Base-by-base conservation (phyloP, 2,113 vertebrate genomes). In the Bettongia penicillata region DNA sequence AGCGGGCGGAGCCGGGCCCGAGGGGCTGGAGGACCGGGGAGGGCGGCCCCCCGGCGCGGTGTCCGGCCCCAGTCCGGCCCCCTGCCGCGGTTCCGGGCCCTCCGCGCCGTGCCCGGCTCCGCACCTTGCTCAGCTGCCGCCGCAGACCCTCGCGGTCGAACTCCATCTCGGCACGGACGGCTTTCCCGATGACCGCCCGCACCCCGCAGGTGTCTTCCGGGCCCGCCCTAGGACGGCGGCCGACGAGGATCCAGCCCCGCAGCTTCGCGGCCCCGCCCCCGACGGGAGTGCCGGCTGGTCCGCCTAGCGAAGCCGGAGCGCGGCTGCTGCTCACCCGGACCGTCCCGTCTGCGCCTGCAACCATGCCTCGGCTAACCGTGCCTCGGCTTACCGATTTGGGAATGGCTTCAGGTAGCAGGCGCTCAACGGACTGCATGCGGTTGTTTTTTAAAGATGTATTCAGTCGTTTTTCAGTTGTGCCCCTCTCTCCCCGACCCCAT, bases 41-140 rank as follows among this genome's bases (percentile, higher is more conserved):
- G 10, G n/a, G 11, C 49, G 37, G 47, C 51, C 48, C 51, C 31
- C 68, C 37, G 0, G 12, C 68, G 0, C 9, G 8, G 16, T 7
- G 49, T 22, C 16, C 55, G 0, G 10, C 22, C 47, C 77, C 89
- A 8, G 2, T 22, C 14, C 22, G 51, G 11, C 28, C 51, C 91
- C 2, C 4, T 2, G 28, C 48, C 22, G 31, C 19, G 10, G 50
- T 14, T 7, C 0, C 28, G 19, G 53, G 51, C 11, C 2, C 89
- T 24, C 14, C 11, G 22, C 26, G 12, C 28, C 14, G 61, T 3
- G 6, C 47, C 89, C 89, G 92, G 37, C 55, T 16, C n/a, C 98
- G 90, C 98, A 98, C 99, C 98, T 98, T 98, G 57, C 96, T 93
- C 51, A 98, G 98, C 51, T 94, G 97, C 53, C 97, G 93, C 50